Conservation (phyloP, 2,888 invertebrate species). For the Oxystoma pomonae region DNA sequence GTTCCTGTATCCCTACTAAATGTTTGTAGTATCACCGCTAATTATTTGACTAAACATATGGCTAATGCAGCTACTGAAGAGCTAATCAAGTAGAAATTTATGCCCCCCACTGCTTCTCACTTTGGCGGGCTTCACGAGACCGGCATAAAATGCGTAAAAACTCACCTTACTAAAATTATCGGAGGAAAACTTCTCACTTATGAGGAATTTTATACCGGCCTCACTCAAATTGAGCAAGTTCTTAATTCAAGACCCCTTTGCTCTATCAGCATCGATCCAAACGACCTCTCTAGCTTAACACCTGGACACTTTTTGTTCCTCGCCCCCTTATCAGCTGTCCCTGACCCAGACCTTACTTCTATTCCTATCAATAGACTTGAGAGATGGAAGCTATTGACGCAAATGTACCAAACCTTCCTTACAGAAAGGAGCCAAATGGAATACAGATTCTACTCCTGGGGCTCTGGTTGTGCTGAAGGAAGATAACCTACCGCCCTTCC, state of each 20-base stretch:
- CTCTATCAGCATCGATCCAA: not conserved
- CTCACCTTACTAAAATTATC: constrained; percentile 1
- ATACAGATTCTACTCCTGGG: not conserved
- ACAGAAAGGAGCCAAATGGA: not conserved
- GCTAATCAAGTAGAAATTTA: not conserved
- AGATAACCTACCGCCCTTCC: constrained; percentile 1
- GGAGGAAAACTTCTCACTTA: not conserved
- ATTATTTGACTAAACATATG: not conserved
- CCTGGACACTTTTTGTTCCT: not conserved
- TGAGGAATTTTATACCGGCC: not conserved
- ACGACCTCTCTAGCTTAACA: not conserved
- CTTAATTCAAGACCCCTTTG: constrained; percentile 3
- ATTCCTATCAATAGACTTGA: constrained; percentile 1
- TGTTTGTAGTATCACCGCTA: not conserved
- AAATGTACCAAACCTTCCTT: constrained; percentile 1
- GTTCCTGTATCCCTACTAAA: not conserved
- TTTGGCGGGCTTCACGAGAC: not conserved
- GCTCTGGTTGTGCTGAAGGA: constrained; percentile 1
- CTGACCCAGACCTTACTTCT: constrained; percentile 1
- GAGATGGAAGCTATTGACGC: not conserved
- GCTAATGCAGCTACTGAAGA: not conserved
- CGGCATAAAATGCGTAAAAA: not conserved
- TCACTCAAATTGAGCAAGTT: constrained; percentile 1
- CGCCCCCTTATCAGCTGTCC: too few species aligned
- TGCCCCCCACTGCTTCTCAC: not conserved